Evolutionary conservation across 2,888 invertebrate genomes (phyloP), one percentile per base, ranked within the genome.

Genomic region (Dicyrtoma fusca): DNA sequence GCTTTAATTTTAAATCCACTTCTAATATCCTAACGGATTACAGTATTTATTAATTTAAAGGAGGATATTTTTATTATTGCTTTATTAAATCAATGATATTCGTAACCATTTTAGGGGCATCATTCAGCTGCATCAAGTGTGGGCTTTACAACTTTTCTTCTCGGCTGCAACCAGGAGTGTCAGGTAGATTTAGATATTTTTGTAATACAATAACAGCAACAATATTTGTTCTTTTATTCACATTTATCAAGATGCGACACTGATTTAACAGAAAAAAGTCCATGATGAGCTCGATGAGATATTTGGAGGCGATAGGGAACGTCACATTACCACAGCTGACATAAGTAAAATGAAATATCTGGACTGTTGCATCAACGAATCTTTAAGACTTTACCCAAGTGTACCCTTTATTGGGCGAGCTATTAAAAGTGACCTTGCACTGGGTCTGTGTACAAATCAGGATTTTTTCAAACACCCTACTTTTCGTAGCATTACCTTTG

Each of bases 261-360:
- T 34, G 8, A 34, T 34, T 34, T 57, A 10, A 3, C 62, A 74
- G 69, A 57, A 17, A 51, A 84, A 84, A 77, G 82, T 86, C 0
- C 84, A 86, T 42, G 82, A 84, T 25, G 87, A 87, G 81, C 63
- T 87, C 57, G 84, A 85, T 62, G 74, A 75, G 14, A 82, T 87
- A 44, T 85, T 86, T 79, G 84, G 84, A 75, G 83, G 83, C 26
- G 76, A 78, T 23, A 78, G 78, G 51, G 82, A 84, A 8, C 82
- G 85, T 45, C 82, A 83, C 13, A 82, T 85, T 1, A 84, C 85
- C 2, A 82, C 84, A 74, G 84, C 84, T 42, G 87, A 87, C 76
- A 76, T 83, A 17, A 79, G 81, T 23, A 77, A 79, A 59, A 82
- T 84, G 82, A 83, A 83, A 69, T 83, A 83, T 74, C 76, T 84